Base-by-base conservation (phyloP, 2,797 vertebrate genomes). In the Lophius americanus region DNA sequence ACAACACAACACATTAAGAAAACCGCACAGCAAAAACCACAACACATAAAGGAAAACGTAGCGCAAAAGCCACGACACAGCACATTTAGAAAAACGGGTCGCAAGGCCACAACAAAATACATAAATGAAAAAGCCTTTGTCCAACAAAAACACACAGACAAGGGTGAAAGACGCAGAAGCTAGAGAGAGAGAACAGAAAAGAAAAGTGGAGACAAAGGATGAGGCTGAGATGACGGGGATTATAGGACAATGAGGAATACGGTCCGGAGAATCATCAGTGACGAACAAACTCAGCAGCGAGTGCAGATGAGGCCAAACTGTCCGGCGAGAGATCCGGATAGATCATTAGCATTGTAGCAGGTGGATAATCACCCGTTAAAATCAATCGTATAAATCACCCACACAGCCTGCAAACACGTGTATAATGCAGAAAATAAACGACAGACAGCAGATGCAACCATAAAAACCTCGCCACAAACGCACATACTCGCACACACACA, bases 341-440 rank as follows among this genome's bases (percentile, higher is more conserved):
- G 57, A 76, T 79, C 75, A 72, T 87, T 85, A 85, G 76, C 78
- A 78, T 71, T 38, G 68, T 64, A 77, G 77, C 79, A 85, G 82
- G 73, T 85, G 82, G 83, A 87, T 87, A 86, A 89, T 88, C 76
- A 68, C 69, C 68, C 13, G 61, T 81, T 79, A 81, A 85, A 81
- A 83, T 82, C 71, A 75, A 71, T 81, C 60, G 44, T 44, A 84
- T 78, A 82, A 84, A 84, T 81, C 79, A 73, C 38, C 44, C 53
- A 0, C 69, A 46, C 59, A 51, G 65, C 60, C 59, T 39, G 44
- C 53, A 76, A 81, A 79, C 76, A 76, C 64, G 60, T 74, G 70
- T 76, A 61, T 62, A 52, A 71, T 68, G 53, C 13, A 60, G 66
- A 68, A 75, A 81, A 84, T 77, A 74, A 79, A 82, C 38, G 76